phyloP scores from a whole-genome alignment of 92 coral and sea anemone genomes.

The Zoanthus gigantus region DNA sequence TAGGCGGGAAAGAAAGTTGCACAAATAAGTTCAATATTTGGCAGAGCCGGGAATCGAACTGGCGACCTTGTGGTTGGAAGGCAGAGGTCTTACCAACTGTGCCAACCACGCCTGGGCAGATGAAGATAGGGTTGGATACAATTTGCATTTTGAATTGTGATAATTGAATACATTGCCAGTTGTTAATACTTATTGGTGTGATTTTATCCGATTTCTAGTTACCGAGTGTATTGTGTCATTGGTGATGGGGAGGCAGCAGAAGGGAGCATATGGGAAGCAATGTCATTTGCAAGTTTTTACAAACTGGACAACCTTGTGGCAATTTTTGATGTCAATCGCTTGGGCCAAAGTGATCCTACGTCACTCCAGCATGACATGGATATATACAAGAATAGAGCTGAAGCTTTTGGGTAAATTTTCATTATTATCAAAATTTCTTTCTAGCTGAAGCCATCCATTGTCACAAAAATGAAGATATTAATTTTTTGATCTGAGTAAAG shows the following conservation, averaged over 20 bases:
- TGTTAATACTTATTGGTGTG: neutral
- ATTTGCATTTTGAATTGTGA: too few species aligned
- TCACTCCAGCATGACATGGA: constrained; percentile 82
- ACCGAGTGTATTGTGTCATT: constrained; percentile 88
- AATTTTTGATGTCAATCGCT: constrained; percentile 96
- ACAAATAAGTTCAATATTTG: too few species aligned
- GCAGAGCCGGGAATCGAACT: too few species aligned
- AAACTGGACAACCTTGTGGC: constrained; percentile 95
- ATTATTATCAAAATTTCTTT: neutral
- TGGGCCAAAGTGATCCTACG: constrained; percentile 98
- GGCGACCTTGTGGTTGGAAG: too few species aligned
- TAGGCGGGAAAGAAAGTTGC: too few species aligned
- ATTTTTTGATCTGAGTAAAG: too few species aligned
- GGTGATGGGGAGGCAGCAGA: constrained; percentile 99
- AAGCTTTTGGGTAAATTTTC: constrained; percentile 90
- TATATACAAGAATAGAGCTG: constrained; percentile 85
- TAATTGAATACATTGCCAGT: too few species aligned
- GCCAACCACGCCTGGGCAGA: too few species aligned
- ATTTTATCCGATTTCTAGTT: constrained; percentile 54
- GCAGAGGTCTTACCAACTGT: too few species aligned
- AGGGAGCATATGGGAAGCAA: constrained; percentile 98
- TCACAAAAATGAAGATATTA: neutral
- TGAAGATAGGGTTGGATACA: too few species aligned
- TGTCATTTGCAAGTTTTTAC: constrained; percentile 94
- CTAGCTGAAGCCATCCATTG: neutral